Evolutionary conservation across 2,797 vertebrate genomes (phyloP), one percentile per base, ranked within the genome.

Genomic region (Meda fulgida): DNA sequence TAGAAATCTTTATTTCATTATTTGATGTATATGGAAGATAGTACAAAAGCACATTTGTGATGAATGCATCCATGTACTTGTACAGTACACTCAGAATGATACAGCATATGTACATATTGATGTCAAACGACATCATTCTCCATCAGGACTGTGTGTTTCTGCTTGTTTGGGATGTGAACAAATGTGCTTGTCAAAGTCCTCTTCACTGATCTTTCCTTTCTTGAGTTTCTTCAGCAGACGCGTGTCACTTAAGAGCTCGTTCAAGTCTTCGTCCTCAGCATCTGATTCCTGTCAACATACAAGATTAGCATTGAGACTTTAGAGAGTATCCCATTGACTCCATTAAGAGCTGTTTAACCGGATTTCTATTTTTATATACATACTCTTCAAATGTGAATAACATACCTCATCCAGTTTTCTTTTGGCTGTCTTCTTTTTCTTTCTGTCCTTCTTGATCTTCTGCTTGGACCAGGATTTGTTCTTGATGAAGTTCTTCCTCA

Each of bases 391-490:
- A 51, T 1, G 8, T 53, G 13, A 31, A 10, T 40, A 29, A 36
- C 53, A 34, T 93, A 99, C 98, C 97, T 98, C 95, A 0, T 96
- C 88, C 10, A 5, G 91, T 43, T 94, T 97, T 92, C 97, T 95
- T 92, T 99, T 99, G 29, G 93, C 92, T 0, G 91, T 93, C 63
- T 76, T 67, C 93, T 96, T 98, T 80, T 92, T 96, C 85, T 90
- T 95, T 89, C 95, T 97, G 34, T 97, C 96, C 91, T 93, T 97
- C 90, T 91, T 98, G 87, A 86, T 94, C 90, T 97, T 99, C 93
- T 99, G 97, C 85, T 98, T 99, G 2, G 98, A 99, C 98, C 98
- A 99, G 48, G 97, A 85, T 86, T 97, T 95, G 29, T 96, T 99
- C 90, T 93, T 97, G 1, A 87, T 3, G 3, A 95, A 94, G 81